phyloP scores from a whole-genome alignment of 2,888 invertebrate genomes.

The Drosophila niveifrons region DNA sequence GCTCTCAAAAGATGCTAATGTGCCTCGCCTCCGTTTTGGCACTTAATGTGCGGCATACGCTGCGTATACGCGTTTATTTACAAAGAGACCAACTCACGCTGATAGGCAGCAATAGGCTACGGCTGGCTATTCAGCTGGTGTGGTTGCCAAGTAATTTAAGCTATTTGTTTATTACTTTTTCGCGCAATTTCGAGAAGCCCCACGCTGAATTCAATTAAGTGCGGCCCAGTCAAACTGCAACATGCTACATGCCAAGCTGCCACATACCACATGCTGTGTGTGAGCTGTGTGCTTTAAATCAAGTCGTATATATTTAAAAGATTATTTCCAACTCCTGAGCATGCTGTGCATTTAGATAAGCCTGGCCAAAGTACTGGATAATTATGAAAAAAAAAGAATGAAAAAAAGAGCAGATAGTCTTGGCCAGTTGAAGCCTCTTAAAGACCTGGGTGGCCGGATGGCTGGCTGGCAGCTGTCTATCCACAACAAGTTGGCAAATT shows the following conservation, averaged over 20 bases:
- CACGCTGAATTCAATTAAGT: constrained; percentile 61
- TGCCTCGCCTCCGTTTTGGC: constrained; percentile 26
- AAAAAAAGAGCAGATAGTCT: neutral
- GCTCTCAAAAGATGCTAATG: constrained; percentile 44
- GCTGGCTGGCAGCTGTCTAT: constrained; percentile 17
- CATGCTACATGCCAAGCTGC: constrained; percentile 9
- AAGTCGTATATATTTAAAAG: constrained; percentile 4
- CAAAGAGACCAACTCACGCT: constrained; percentile 1
- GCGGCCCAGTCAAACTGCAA: constrained; percentile 4
- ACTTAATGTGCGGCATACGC: constrained; percentile 66
- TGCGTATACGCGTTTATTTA: constrained; percentile 51
- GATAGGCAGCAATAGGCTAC: neutral
- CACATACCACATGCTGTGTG: constrained; percentile 37
- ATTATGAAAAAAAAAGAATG: neutral
- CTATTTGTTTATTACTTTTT: constrained; percentile 58
- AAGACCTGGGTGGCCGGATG: neutral
- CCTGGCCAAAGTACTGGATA: neutral
- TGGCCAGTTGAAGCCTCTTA: constrained; percentile 3
- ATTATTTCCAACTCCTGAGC: neutral
- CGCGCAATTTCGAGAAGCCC: constrained; percentile 33
- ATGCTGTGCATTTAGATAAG: constrained; percentile 37
- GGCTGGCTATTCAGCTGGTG: constrained; percentile 7
- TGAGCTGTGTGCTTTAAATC: constrained; percentile 45
- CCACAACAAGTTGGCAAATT: constrained; percentile 17
- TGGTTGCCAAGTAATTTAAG: constrained; percentile 52